Evolutionary conservation across 2,113 vertebrate genomes (phyloP), one percentile per base, ranked within the genome.

Genomic region (Myotis lucifugus): DNA sequence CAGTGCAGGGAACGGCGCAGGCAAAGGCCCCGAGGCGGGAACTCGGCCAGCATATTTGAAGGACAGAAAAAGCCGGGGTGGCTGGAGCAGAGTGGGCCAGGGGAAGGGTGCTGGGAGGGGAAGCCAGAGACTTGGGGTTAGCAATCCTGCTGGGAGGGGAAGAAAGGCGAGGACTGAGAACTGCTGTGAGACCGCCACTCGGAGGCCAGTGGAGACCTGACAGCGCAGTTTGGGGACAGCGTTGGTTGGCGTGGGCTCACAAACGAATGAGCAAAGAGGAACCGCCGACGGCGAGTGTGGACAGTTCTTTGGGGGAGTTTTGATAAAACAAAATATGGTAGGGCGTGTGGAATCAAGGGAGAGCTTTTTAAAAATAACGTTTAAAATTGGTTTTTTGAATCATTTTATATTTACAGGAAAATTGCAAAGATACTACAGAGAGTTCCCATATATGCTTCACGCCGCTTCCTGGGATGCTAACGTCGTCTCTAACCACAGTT

Each of bases 141-240:
- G n/a, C 8, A 0, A 4, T 3, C 40, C 48, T 25, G 27, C 40
- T 0, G 3, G 48, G 23, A 23, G 48, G 61, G 48, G 52, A 2
- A 19, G 82, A 21, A 19, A 6, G 34, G n/a, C 1, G 12, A 61
- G 37, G 14, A 3, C 8, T 2, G 9, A 54, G 78, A 7, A 3
- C 3, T 14, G 14, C 25, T 25, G 0, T 12, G 2, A 6, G 73
- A 15, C 12, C 3, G 56, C 12, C 6, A 3, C 2, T 0, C 0
- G 19, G 78, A 61, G 67, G 59, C n/a, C 84, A 0, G 8, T 1
- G n/a, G 64, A 81, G 76, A 11, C 17, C 17, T 11, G 1, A 7
- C 13, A 0, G 48, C 48, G 54, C 69, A 11, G 32, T 3, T 7
- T 12, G 29, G 7, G 37, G 13, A 25, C 5, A 17, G 18, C 2